phyloP scores from a whole-genome alignment of 2,888 invertebrate species.

The Pandemis cinnamomeana region DNA sequence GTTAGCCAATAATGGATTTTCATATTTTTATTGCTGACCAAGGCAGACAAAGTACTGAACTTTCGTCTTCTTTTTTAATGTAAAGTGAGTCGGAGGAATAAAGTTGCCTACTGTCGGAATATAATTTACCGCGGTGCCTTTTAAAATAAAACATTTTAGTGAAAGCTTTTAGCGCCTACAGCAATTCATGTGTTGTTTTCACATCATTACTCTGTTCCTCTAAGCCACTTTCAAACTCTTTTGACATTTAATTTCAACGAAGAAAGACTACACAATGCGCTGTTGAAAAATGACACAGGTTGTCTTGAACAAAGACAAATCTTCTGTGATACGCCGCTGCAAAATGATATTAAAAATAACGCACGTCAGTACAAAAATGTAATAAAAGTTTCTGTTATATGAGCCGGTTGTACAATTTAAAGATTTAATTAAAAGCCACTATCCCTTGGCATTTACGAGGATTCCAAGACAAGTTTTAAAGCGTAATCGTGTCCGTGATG shows the following conservation, averaged over 20 bases:
- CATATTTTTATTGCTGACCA: too few species aligned
- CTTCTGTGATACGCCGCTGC: conserved; percentile 29
- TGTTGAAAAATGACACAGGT: conserved; percentile 38
- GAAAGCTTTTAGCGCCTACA: conserved; percentile 17
- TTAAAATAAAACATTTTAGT: conserved; percentile 12
- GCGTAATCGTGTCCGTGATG: background rate
- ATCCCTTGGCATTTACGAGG: background rate
- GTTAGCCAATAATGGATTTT: too few species aligned
- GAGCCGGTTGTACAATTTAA: background rate
- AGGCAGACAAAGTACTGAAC: too few species aligned
- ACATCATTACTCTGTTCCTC: conserved; percentile 25
- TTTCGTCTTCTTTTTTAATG: too few species aligned
- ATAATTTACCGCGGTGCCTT: background rate
- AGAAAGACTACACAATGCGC: conserved; percentile 24
- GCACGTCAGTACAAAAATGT: background rate
- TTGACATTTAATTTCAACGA: conserved; percentile 29
- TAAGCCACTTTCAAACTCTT: conserved; percentile 22
- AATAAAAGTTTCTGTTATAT: background rate
- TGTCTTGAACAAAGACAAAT: conserved; percentile 34
- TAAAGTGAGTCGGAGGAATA: too few species aligned
- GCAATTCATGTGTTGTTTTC: conserved; percentile 31
- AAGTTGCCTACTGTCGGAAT: background rate
- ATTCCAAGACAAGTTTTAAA: background rate
- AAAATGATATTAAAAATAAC: conserved; percentile 13
- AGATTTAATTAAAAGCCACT: background rate